Base-by-base conservation (phyloP, 2,888 invertebrate species). In the Noctua comes region DNA sequence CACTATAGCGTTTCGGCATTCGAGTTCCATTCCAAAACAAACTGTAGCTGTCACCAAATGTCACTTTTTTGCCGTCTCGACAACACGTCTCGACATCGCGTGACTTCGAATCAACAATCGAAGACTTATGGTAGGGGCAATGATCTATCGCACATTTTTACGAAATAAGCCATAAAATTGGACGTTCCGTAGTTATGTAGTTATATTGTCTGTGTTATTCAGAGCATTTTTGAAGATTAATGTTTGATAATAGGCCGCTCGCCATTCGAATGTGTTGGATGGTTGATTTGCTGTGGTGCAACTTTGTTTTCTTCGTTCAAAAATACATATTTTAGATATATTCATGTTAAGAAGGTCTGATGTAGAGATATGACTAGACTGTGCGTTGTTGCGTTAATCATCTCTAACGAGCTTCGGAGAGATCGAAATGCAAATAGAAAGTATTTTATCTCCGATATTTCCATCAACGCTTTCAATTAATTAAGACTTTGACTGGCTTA, bases 161-260 rank as follows among this genome's bases (percentile, higher is more conserved):
- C 94, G 92, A 95, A 96, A 95, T 95, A 95, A 94, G 93, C 95
- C 92, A 93, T 95, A 95, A 95, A 95, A 95, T 95, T 93, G 91
- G 92, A 92, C 92, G 92, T 91, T 92, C 92, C 89, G 90, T 91
- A 91, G 89, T 91, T 91, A 90, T 89, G 90, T 91, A 91, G 89
- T 91, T 91, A 90, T 89, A 90, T 89, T 88, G 89, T 91, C 90
- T 90, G 92, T 90, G 80, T 83, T 76, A 80, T 79, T 66, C 76
- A 66, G 76, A 83, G 77, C 72, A 79, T 87, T 82, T 84, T 82
- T 77, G 48, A 85, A 86, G 82, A 88, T 88, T 88, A 83, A 88
- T 80, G 85, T 64, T n/a, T 76, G 66, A 72, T 87, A 82, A 76
- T 77, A 65, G 64, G 57, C 48, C 13, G 48, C 62, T 43, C 68